phyloP scores from a whole-genome alignment of 2,113 vertebrate genomes.

The Noturus placidus region DNA sequence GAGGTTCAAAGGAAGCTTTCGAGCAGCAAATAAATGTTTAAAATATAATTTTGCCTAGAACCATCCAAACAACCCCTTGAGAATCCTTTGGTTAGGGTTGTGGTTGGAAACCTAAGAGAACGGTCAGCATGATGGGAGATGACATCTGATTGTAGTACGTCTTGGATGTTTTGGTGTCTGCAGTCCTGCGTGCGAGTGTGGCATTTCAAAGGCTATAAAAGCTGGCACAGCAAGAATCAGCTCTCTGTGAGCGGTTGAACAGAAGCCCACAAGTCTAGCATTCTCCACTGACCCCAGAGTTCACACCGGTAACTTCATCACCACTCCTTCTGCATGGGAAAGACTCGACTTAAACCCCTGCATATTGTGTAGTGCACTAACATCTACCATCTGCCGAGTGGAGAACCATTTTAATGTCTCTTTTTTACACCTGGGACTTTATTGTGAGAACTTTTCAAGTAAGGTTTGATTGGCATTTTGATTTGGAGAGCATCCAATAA shows the following conservation, averaged over 20 bases:
- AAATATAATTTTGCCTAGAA: not conserved
- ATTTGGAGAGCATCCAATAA: not conserved
- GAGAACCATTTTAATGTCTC: constrained; percentile 11
- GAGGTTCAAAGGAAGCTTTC: not conserved
- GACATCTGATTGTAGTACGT: constrained; percentile 22
- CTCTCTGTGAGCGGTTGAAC: constrained; percentile 46
- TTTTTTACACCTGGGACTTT: not conserved
- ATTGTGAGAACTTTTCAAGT: not conserved
- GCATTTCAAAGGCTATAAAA: constrained; percentile 53
- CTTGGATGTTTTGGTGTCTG: constrained; percentile 39
- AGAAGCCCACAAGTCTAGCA: constrained; percentile 42
- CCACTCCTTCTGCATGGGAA: constrained; percentile 31
- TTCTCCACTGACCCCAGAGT: constrained; percentile 40
- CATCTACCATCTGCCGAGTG: constrained; percentile 32
- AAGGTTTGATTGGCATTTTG: not conserved
- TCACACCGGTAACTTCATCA: constrained; percentile 47
- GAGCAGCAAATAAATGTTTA: not conserved
- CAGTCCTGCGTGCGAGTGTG: constrained; percentile 44
- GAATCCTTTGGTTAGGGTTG: not conserved
- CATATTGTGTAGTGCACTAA: constrained; percentile 8
- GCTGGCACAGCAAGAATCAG: constrained; percentile 54
- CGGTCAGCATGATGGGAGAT: not conserved
- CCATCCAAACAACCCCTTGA: not conserved
- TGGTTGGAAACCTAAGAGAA: not conserved
- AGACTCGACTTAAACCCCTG: constrained; percentile 11